These are phyloP conservation scores for Muntiacus reevesi DNA, from an alignment of 2,113 vertebrate species.

Conservation along the genomic window DNA sequence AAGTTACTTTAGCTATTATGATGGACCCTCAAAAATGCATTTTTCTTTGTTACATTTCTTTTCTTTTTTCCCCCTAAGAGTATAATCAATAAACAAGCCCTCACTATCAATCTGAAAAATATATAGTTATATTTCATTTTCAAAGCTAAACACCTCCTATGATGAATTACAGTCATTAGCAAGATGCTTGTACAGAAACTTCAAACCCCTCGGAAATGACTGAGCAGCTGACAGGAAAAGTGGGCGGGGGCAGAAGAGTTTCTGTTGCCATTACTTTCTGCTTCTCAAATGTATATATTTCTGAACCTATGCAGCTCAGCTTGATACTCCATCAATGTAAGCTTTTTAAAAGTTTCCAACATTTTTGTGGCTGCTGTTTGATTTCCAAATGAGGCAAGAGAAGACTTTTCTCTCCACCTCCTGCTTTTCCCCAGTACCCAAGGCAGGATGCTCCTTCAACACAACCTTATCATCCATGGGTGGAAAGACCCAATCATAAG, in stretches of 20 bases:
- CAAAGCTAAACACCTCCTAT: constrained; percentile 65
- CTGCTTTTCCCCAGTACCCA: neutral
- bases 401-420: neutral
- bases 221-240: constrained; percentile 51
- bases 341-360: neutral
- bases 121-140: constrained; percentile 76
- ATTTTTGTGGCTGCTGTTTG: neutral
- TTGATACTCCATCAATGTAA: constrained; percentile 32
- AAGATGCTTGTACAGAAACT: constrained; percentile 62
- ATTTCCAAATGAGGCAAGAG: neutral
- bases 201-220: constrained; percentile 45
- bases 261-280: constrained; percentile 33
- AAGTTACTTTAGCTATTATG: neutral
- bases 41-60: neutral
- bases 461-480: neutral
- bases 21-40: constrained; percentile 55
- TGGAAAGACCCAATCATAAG: neutral
- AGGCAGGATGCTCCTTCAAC: too few relatives aligned
- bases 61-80: constrained; percentile 25
- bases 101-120: constrained; percentile 74
- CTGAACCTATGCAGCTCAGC: neutral
- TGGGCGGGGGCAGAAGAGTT: neutral
- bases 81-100: constrained; percentile 73
- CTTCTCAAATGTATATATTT: constrained; percentile 60
- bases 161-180: constrained; percentile 82